Percentiles rank a stretch among this genome's conserved stretches.
phyloP scores from a whole-genome alignment of 1,140 invertebrate genomes.

The Trinorchestia longiramus region DNA sequence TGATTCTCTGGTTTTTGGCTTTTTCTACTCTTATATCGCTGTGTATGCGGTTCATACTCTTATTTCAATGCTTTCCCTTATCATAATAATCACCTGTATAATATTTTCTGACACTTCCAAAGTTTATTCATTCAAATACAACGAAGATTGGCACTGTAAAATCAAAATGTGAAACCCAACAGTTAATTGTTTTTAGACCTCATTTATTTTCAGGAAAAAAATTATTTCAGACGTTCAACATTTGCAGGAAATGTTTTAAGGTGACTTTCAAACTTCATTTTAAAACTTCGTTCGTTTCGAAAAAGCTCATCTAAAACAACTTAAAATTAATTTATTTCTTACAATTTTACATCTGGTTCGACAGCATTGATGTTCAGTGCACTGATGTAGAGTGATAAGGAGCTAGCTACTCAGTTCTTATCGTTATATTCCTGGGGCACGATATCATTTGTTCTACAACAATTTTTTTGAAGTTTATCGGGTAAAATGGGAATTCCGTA shows the following conservation, averaged over 20 bases:
- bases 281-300: no score
- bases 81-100: not conserved
- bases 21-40: not conserved
- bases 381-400: not conserved
- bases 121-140: not conserved
- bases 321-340: not conserved
- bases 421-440: no score
- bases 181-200: not conserved
- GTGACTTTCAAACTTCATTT: not conserved
- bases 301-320: no score
- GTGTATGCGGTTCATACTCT: not conserved
- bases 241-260: not conserved
- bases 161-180: not conserved
- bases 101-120: not conserved
- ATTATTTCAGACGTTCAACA: not conserved
- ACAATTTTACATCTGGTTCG: not conserved
- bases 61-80: not conserved
- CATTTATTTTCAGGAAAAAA: not conserved
- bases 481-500: not conserved
- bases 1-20: no score
- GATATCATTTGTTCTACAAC: not conserved
- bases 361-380: no score
- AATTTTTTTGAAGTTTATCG: not conserved
- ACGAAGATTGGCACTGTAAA: not conserved
- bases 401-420: not conserved